These are phyloP conservation scores for Emys orbicularis DNA, from an alignment of 2,797 vertebrate genomes.

Conservation along the genomic window DNA sequence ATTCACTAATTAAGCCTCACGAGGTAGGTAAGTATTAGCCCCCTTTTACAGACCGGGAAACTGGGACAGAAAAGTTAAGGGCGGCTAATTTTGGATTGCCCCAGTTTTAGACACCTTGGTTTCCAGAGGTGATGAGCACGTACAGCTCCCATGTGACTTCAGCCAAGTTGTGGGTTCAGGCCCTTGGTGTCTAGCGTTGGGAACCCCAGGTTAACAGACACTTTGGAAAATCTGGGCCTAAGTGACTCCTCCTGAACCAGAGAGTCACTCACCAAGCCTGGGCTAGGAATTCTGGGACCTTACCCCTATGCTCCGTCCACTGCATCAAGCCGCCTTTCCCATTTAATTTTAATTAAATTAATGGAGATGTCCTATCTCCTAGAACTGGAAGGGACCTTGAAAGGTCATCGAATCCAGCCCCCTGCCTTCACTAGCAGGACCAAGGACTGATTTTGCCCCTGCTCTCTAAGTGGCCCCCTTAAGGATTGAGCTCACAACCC, in stretches of 20 bases:
- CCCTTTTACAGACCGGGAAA: not conserved
- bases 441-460: no score
- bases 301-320: not conserved
- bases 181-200: not conserved
- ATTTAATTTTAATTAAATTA: no score
- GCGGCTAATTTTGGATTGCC: not conserved
- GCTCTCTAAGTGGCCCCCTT: no score
- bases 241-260: not conserved
- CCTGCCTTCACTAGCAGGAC: no score
- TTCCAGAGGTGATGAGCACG: not conserved
- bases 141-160: not conserved
- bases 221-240: not conserved
- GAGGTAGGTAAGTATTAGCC: not conserved
- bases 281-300: not conserved
- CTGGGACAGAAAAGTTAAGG: not conserved
- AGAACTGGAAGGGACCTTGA: no score
- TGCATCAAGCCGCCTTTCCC: not conserved
- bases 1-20: not conserved
- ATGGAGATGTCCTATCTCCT: no score
- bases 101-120: not conserved
- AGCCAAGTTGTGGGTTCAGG: not conserved
- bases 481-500: no score
- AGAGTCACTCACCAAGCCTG: not conserved
- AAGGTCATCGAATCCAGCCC: no score
- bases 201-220: not conserved